Evolutionary conservation across 2,797 vertebrate species (phyloP).

Genomic region (Leuciscus waleckii): DNA sequence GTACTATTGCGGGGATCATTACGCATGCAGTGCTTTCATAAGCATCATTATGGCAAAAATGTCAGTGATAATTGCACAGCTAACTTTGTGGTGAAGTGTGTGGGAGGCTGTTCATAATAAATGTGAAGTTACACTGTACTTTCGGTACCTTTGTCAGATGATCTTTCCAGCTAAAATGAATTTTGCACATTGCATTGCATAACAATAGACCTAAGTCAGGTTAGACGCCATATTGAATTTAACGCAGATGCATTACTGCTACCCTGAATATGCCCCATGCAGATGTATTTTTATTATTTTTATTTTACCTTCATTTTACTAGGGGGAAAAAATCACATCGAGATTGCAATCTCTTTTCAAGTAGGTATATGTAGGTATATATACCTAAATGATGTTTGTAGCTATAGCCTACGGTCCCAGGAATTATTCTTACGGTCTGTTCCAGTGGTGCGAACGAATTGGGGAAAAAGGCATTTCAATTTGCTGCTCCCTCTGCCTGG

Average conservation of each 20-base stretch:
- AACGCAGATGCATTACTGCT: neutral
- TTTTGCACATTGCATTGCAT: neutral
- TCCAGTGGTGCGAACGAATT: no score
- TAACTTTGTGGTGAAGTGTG: constrained; percentile 4
- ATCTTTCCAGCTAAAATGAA: neutral
- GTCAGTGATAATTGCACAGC: constrained; percentile 2
- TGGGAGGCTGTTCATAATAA: neutral
- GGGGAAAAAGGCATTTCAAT: no score
- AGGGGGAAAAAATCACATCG: no score
- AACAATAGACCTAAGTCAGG: neutral
- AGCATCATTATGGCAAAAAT: neutral
- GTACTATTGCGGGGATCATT: neutral
- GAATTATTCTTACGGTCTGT: no score
- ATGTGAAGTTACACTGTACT: neutral
- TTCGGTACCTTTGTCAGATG: neutral
- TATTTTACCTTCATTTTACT: no score
- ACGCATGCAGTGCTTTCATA: neutral
- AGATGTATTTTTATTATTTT: no score
- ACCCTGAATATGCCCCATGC: no score
- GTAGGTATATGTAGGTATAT: no score
- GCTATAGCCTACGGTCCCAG: no score
- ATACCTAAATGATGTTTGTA: no score
- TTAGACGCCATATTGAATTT: neutral
- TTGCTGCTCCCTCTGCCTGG: no score
- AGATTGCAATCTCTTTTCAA: no score